Evolutionary conservation across 2,888 invertebrate species (phyloP), one percentile per base, ranked within the genome.

Genomic region (Harpagoxenus sublaevis): DNA sequence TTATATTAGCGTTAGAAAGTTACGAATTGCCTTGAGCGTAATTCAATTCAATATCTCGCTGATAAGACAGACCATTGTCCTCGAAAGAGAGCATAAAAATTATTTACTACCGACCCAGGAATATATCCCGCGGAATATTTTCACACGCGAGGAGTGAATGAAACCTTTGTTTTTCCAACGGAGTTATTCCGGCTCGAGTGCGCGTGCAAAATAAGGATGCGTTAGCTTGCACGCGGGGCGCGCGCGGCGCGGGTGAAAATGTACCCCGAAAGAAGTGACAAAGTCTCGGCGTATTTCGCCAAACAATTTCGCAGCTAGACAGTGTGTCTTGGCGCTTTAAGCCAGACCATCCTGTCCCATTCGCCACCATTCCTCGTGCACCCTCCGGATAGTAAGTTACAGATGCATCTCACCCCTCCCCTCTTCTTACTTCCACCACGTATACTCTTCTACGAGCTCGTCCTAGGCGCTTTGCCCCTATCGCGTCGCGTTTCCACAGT

Each of bases 261-360:
- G 92, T 90, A 92, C 84, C 87, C 88, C 79, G 88, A 84, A 90
- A 90, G 88, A 92, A 92, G 91, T 92, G 92, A 92, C 92, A 92
- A 92, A 92, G 92, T 92, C 91, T 87, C 88, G 84, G 85, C 92
- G 91, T 92, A 93, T 92, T 92, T 93, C 91, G 90, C 91, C 92
- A 91, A 92, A 93, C 93, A 92, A 92, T 92, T 93, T 92, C 89
- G 88, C 85, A 89, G 90, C 88, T 90, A 92, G 93, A 92, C 93
- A 91, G 86, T 90, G 89, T 90, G 92, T 89, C 92, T 90, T 88
- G 89, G 91, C 88, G 90, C 91, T 92, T 92, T 92, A 91, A 92
- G 89, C 91, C 89, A 91, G 92, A 89, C 90, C 91, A 94, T 93
- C 92, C 92, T 89, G 89, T 91, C 90, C 90, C 89, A 91, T 91